phyloP scores from a whole-genome alignment of 2,888 invertebrate genomes.

The Drosophila tanythrix region DNA sequence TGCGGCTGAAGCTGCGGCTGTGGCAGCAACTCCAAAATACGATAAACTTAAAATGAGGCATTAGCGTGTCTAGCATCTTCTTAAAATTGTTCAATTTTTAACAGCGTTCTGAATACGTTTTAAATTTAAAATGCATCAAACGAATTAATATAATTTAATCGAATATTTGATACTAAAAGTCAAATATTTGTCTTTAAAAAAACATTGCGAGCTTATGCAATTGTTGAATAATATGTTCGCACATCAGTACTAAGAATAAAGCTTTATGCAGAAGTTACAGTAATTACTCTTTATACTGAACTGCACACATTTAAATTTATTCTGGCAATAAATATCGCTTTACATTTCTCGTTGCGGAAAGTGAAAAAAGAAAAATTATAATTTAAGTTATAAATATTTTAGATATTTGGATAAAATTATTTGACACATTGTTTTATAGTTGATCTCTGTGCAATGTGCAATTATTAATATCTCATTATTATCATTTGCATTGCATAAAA shows the following conservation, averaged over 20 bases:
- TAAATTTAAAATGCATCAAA: conserved; percentile 22
- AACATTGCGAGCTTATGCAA: not conserved
- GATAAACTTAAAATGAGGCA: conserved; percentile 32
- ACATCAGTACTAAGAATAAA: not conserved
- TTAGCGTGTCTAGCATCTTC: conserved; percentile 44
- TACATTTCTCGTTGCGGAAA: not conserved
- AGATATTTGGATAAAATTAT: conserved; percentile 7
- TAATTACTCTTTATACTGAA: not conserved
- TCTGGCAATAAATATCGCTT: not conserved
- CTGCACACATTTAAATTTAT: not conserved
- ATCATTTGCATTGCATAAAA: conserved; percentile 4
- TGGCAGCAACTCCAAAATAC: conserved; percentile 35
- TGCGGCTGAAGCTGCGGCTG: conserved; percentile 11
- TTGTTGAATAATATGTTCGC: not conserved
- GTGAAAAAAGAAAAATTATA: not conserved
- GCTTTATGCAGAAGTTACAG: not conserved
- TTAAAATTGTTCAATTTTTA: conserved; percentile 36
- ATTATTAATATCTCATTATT: conserved; percentile 16
- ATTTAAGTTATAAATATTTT: not conserved
- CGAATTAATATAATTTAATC: not conserved
- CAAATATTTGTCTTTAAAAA: not conserved
- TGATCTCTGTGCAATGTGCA: conserved; percentile 5
- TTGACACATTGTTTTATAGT: conserved; percentile 1
- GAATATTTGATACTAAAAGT: not conserved
- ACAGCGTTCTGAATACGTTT: conserved; percentile 28